phyloP scores from a whole-genome alignment of 1,140 invertebrate species.

The Drosophila sp. region DNA sequence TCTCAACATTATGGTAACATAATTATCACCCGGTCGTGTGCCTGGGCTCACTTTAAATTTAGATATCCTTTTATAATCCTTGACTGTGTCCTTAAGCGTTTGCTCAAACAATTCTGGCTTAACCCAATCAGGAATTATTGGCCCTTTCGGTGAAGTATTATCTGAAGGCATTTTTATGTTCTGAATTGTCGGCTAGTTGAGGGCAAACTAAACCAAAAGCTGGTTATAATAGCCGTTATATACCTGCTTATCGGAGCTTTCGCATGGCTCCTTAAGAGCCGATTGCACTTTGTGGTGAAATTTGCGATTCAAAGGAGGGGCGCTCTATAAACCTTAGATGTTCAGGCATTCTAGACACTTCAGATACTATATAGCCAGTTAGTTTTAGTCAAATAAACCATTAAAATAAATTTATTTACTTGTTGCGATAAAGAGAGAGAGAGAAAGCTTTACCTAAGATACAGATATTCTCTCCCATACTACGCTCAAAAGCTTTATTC shows the following conservation, averaged over 20 bases:
- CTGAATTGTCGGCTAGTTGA: neutral
- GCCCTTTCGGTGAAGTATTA: neutral
- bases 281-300: neutral
- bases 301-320: neutral
- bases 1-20: conserved; percentile 55
- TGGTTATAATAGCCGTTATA: neutral
- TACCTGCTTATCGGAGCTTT: neutral
- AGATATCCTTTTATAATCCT: conserved; percentile 57
- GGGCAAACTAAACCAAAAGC: neutral
- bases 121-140: conserved; percentile 73
- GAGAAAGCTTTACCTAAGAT: neutral
- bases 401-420: neutral
- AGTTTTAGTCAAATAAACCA: neutral
- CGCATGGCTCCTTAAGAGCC: neutral
- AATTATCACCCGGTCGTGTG: conserved; percentile 56
- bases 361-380: neutral
- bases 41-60: conserved; percentile 40
- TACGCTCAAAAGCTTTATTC: neutral
- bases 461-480: neutral
- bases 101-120: conserved; percentile 78
- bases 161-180: conserved; percentile 24
- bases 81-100: conserved; percentile 68
- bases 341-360: neutral
- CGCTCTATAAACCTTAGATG: neutral
- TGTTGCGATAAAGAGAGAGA: neutral